Base-by-base conservation (phyloP, 2,888 invertebrate species). In the Andrena flavipes region DNA sequence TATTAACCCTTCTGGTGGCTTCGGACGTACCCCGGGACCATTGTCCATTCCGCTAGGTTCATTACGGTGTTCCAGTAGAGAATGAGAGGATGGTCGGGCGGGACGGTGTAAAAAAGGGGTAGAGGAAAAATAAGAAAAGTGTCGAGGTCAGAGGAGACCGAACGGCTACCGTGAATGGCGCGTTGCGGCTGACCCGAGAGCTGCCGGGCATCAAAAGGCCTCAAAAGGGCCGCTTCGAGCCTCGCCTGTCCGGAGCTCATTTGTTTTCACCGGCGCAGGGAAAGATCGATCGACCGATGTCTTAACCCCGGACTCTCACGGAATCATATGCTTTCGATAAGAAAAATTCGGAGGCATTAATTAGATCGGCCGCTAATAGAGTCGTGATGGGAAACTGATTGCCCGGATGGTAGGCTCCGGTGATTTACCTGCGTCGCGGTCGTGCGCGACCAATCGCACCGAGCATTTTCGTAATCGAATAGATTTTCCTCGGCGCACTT, bases 151-250 rank as follows among this genome's bases (percentile, higher is more conserved):
- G 82, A 87, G 80, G 78, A 82, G 85, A 78, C 84, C 78, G 88
- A 88, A 87, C 85, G 86, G 92, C 93, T 93, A 93, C 93, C 78
- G 91, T 91, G 91, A 91, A 91, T 86, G 89, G 90, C 87, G 90
- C 42, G 49, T 85, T 83, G 42, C 42, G 87, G 84, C 87, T 89
- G 91, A 92, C 90, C 88, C 87, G 67, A 74, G 82, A 90, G 90
- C 90, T 91, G 91, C 89, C 87, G 88, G 88, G 88, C 90, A 89
- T 91, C 91, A 91, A 91, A 88, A 87, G 90, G 81, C 77, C 86
- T 92, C 91, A 92, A 93, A 93, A 92, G 91, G 85, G 86, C 92
- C 93, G 92, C 90, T 88, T 71, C 87, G 85, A 88, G 79, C 90
- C 89, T 85, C 86, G 86, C 83, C 90, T 91, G 91, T 92, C 90